phyloP scores from a whole-genome alignment of 2,113 vertebrate genomes.

The Psilopsiagon aurifrons region DNA sequence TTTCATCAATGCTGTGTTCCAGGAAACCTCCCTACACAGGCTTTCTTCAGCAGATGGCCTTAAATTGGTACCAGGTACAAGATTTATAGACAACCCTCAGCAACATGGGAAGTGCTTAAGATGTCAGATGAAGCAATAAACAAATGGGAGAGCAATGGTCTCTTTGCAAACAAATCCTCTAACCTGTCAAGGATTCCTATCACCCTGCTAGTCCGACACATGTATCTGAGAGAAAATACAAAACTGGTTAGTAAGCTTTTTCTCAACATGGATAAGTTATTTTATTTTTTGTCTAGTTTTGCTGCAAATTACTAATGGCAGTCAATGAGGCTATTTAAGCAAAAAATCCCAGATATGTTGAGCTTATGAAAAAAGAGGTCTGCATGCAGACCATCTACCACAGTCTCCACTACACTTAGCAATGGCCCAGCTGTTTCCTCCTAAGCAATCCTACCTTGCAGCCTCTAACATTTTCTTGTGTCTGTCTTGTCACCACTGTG shows the following conservation, averaged over 20 bases:
- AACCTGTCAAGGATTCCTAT: not conserved
- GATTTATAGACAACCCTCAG: slow-evolving; percentile 21
- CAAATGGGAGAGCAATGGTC: not conserved
- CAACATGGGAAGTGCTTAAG: not conserved
- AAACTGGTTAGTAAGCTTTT: not conserved
- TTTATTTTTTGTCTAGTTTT: not conserved
- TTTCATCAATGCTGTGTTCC: not conserved
- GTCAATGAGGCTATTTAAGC: not conserved
- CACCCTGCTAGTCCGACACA: not conserved
- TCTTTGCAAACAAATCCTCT: not conserved
- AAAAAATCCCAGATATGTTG: not conserved
- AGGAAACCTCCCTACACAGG: not conserved
- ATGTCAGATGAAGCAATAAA: slow-evolving; percentile 23
- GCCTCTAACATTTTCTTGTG: not conserved
- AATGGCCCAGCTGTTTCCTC: not conserved
- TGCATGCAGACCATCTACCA: not conserved
- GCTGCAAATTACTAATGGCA: not conserved
- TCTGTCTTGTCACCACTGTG: not conserved
- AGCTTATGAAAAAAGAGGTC: not conserved
- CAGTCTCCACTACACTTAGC: not conserved
- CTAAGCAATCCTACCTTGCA: not conserved
- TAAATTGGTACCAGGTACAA: slow-evolving; percentile 20
- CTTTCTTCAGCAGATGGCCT: slow-evolving; percentile 42
- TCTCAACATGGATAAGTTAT: not conserved
- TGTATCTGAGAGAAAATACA: not conserved